A percentile compares a stretch with the other conserved stretches of the same genome.
phyloP scores from a whole-genome alignment of 2,113 vertebrate genomes.

The Triplophysa siluroides region DNA sequence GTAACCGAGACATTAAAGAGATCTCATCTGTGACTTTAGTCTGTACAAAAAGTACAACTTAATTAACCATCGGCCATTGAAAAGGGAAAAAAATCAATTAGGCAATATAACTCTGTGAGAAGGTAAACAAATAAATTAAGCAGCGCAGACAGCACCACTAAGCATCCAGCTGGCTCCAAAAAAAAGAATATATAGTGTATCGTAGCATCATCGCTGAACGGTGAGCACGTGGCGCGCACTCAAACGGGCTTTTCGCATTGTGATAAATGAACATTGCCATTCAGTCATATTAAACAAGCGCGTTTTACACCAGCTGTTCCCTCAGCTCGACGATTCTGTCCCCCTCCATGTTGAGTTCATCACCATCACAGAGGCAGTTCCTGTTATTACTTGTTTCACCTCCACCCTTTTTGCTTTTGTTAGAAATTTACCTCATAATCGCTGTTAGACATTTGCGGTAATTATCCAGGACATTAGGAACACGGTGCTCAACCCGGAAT shows the following conservation, averaged over 20 bases:
- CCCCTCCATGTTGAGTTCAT: slow-evolving; percentile 55
- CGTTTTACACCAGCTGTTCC: slow-evolving; percentile 42
- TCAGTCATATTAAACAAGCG: slow-evolving; percentile 58
- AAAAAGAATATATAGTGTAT: too few species aligned
- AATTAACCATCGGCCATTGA: neutral
- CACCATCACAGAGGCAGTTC: slow-evolving; percentile 48
- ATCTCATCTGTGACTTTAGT: too few species aligned
- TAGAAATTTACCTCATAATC: slow-evolving; percentile 66
- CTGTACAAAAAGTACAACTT: neutral
- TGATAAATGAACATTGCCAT: slow-evolving; percentile 44
- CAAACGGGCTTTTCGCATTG: slow-evolving; percentile 1
- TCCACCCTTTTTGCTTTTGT: slow-evolving; percentile 63
- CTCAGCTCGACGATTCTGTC: neutral
- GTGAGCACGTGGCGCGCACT: neutral
- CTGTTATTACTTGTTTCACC: slow-evolving; percentile 58
- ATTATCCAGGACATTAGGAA: slow-evolving; percentile 65
- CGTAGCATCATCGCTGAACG: neutral
- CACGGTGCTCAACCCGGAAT: slow-evolving; percentile 55
- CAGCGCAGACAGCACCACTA: neutral
- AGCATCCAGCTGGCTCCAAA: slow-evolving; percentile 4
- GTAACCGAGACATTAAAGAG: too few species aligned
- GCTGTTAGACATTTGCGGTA: slow-evolving; percentile 62
- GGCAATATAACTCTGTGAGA: neutral
- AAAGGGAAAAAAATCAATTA: neutral
- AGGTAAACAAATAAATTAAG: neutral